phyloP scores from a whole-genome alignment of 64 coral and sea anemone genomes.

The Catalaphyllia jardinei region DNA sequence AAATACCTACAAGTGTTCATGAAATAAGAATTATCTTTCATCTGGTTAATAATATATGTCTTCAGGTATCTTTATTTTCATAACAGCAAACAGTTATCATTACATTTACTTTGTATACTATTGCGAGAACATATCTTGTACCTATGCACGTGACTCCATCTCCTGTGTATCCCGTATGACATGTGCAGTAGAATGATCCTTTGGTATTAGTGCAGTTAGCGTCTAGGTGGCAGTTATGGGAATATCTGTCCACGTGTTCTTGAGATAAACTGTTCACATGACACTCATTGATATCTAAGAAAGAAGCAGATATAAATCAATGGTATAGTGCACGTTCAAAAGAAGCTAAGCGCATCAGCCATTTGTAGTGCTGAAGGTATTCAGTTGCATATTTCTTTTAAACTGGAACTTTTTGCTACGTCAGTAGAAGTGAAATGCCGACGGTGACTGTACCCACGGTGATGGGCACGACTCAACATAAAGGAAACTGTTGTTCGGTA shows the following conservation, averaged over 20 bases:
- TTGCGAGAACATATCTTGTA: background rate
- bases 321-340: background rate
- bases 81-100: too few species aligned
- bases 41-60: too few species aligned
- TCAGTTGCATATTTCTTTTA: too few species aligned
- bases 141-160: slow-evolving; percentile 38
- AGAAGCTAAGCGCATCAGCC: background rate
- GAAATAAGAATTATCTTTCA: background rate
- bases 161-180: slow-evolving; percentile 49
- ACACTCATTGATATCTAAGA: slow-evolving; percentile 57
- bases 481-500: too few species aligned
- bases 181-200: slow-evolving; percentile 69
- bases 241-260: slow-evolving; percentile 2
- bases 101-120: too few species aligned
- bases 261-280: background rate
- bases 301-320: background rate
- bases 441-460: too few species aligned
- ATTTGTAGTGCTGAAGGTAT: background rate
- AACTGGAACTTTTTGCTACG: too few species aligned
- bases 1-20: too few species aligned
- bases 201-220: slow-evolving; percentile 58
- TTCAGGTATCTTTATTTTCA: too few species aligned
- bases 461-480: too few species aligned
- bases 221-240: slow-evolving; percentile 30
- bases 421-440: too few species aligned